Evolutionary conservation across 2,888 invertebrate species (phyloP), one percentile per base, ranked within the genome.

Genomic region (Neoascia interrupta): DNA sequence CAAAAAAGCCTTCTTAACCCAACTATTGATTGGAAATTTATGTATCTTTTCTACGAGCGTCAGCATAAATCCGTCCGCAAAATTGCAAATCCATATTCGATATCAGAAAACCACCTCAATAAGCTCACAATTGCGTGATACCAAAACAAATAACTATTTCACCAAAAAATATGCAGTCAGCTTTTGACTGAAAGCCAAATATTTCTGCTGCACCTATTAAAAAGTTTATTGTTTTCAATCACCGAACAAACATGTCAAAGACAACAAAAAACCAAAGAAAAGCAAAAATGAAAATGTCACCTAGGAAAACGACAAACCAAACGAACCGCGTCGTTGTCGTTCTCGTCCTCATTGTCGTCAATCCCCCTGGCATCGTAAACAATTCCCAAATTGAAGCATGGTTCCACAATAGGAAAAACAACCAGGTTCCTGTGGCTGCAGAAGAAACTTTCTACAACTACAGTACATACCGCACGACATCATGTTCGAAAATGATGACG

Each of bases 281-380:
- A 53, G 28, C 64, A 60, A 39, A 76, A 76, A 60, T 64, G 34
- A 76, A 72, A 72, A 76, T 64, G 76, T 76, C 76, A 66, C 72
- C 76, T 41, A 53, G 47, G 54, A 72, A 64, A 63, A 64, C 49
- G 58, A 54, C 64, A 58, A 58, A 51, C 63, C 70, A 64, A 76
- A 41, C 45, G 45, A 76, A 72, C n/a, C n/a, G n/a, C n/a, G n/a
- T n/a, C n/a, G n/a, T n/a, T n/a, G n/a, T n/a, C n/a, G n/a, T n/a
- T n/a, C n/a, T n/a, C n/a, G n/a, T n/a, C n/a, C n/a, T n/a, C n/a
- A n/a, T n/a, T n/a, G n/a, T 34, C 58, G 51, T 64, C 64, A 64
- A 64, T 31, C 66, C 70, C 56, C 75, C 31, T n/a, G 31, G n/a
- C 70, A 60, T 54, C 53, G 64, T 66, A 76, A 76, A 76, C 76